Evolutionary conservation across 2,797 vertebrate species (phyloP).

Genomic region (Chrysocyon brachyurus): DNA sequence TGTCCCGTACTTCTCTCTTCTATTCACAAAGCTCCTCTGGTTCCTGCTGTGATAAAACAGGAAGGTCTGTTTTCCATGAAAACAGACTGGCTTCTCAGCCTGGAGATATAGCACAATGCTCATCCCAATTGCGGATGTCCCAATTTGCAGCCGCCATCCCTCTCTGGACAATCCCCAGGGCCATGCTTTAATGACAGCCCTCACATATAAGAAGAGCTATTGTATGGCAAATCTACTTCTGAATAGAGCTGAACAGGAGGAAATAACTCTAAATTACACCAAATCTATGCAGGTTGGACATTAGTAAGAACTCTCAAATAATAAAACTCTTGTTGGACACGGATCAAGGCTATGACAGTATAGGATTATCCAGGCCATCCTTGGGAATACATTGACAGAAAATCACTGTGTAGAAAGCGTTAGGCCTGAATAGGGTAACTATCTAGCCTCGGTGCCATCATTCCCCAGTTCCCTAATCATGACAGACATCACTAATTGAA

Average conservation of each 20-base stretch:
- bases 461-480: background rate
- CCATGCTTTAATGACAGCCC: constrained; percentile 44
- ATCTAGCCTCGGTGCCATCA: background rate
- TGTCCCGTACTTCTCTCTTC: constrained; percentile 8
- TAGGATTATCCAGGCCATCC: background rate
- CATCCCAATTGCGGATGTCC: constrained; percentile 32
- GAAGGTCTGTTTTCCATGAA: constrained; percentile 75
- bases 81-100: constrained; percentile 68
- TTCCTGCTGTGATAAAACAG: constrained; percentile 74
- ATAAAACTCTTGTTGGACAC: background rate
- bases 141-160: constrained; percentile 43
- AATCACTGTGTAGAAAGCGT: background rate
- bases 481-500: background rate
- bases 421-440: background rate
- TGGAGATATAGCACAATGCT: constrained; percentile 53
- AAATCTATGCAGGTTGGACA: constrained; percentile 8
- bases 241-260: background rate
- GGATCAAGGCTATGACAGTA: background rate
- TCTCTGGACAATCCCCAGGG: background rate
- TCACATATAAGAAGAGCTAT: constrained; percentile 36
- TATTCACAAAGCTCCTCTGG: constrained; percentile 64
- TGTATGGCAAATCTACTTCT: constrained; percentile 31
- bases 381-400: background rate
- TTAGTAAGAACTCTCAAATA: constrained; percentile 37
- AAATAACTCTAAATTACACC: background rate